Conservation (phyloP, 2,113 vertebrate species). For the Helogale parvula region DNA sequence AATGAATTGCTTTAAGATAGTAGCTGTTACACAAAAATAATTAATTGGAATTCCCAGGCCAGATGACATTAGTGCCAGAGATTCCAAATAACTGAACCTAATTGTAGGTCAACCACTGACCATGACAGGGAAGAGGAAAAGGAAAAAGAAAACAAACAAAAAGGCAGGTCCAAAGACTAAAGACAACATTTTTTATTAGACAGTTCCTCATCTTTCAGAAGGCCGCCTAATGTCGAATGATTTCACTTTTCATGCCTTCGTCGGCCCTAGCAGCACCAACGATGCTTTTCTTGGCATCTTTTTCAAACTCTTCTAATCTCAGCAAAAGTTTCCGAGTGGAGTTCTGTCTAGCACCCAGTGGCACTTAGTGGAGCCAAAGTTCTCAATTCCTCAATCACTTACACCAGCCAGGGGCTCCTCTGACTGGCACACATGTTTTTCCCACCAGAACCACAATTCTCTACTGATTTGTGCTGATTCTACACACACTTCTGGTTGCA, state of each 20-base stretch:
- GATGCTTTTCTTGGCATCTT: constrained; percentile 71
- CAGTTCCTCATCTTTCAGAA: constrained; percentile 67
- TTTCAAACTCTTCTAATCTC: constrained; percentile 46
- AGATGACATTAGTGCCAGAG: constrained; percentile 49
- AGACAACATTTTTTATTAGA: constrained; percentile 55
- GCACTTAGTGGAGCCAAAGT: constrained; percentile 47
- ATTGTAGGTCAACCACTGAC: constrained; percentile 29
- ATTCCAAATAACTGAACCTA: constrained; percentile 53
- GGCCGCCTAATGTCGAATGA: constrained; percentile 47
- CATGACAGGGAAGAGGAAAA: constrained; percentile 41
- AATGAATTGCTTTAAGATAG: constrained; percentile 63
- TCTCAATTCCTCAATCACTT: constrained; percentile 70
- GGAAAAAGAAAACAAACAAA: constrained; percentile 43
- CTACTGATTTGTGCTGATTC: constrained; percentile 69
- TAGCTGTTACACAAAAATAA: constrained; percentile 45
- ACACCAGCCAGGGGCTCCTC: constrained; percentile 52
- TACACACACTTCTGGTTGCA: constrained; percentile 43
- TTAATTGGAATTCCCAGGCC: constrained; percentile 58
- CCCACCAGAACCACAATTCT: constrained; percentile 63
- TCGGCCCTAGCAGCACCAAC: constrained; percentile 54
- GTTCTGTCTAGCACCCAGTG: constrained; percentile 74
- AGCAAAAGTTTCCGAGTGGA: constrained; percentile 57
- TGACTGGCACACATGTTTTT: constrained; percentile 69
- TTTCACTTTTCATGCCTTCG: constrained; percentile 65
- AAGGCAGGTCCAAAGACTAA: constrained; percentile 55